Evolutionary conservation across 2,113 vertebrate species (phyloP).

Genomic region (Tychaedon coryphoeus): DNA sequence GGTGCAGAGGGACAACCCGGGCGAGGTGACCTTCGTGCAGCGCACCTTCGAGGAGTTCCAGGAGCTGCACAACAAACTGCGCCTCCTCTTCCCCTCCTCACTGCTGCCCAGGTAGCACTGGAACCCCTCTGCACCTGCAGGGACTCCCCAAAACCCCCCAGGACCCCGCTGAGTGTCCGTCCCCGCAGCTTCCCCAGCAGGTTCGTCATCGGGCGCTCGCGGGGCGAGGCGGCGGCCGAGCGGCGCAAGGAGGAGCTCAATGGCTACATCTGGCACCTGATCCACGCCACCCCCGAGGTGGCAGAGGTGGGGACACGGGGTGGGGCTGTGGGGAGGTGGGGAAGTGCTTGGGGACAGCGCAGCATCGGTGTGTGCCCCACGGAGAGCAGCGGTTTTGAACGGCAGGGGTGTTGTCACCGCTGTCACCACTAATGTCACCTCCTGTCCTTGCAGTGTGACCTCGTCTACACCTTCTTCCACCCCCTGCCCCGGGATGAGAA

Average conservation of each 20-base stretch:
- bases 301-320: slow-evolving; percentile 79
- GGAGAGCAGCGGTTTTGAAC: fast-evolving
- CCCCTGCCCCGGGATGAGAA: slow-evolving; percentile 87
- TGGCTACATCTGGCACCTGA: slow-evolving; percentile 92
- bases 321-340: fast-evolving
- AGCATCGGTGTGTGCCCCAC: fast-evolving
- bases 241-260: slow-evolving; percentile 90
- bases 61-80: slow-evolving; percentile 92
- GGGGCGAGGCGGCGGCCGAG: slow-evolving; percentile 88
- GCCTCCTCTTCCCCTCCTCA: slow-evolving; percentile 89
- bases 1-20: slow-evolving; percentile 83
- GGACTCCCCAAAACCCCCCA: fast-evolving
- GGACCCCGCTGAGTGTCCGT: neutral
- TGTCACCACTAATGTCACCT: neutral
- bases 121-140: neutral
- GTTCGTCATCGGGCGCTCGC: slow-evolving; percentile 89
- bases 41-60: slow-evolving; percentile 96
- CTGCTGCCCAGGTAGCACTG: slow-evolving; percentile 86
- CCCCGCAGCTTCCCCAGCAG: slow-evolving; percentile 88
- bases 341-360: fast-evolving
- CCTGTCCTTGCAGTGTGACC: slow-evolving; percentile 80
- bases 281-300: slow-evolving; percentile 82
- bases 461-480: slow-evolving; percentile 95
- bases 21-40: slow-evolving; percentile 82
- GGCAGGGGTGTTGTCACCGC: fast-evolving